These are phyloP conservation scores for Leptobrachium leishanense DNA, from an alignment of 2,113 vertebrate species.

Conservation along the genomic window DNA sequence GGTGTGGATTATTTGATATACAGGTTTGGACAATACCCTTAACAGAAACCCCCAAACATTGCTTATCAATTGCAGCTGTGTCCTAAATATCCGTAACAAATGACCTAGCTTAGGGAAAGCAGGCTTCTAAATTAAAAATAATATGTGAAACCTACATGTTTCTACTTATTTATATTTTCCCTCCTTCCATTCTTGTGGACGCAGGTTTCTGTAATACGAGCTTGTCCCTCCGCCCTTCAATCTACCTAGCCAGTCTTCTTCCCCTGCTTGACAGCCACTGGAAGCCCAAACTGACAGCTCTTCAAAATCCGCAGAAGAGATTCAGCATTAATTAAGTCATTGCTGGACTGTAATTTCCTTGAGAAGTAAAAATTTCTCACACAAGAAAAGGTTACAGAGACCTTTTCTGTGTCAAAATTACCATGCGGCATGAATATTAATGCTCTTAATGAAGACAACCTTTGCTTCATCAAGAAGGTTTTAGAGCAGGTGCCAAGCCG, in stretches of 20 bases:
- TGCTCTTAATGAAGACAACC: slow-evolving; percentile 99
- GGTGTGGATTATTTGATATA: too few species aligned
- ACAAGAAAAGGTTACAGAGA: slow-evolving; percentile 99
- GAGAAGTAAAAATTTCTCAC: slow-evolving; percentile 99
- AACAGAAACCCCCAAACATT: neutral
- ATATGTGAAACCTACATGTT: slow-evolving; percentile 41
- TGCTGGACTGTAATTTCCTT: slow-evolving; percentile 99
- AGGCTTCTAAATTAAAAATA: slow-evolving; percentile 62
- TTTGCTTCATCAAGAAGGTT: slow-evolving; percentile 97
- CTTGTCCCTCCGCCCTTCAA: slow-evolving; percentile 72
- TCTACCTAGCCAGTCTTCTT: slow-evolving; percentile 68
- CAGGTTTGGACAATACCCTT: too few species aligned
- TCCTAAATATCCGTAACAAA: slow-evolving; percentile 65
- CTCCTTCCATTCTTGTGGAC: slow-evolving; percentile 33
- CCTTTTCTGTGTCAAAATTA: slow-evolving; percentile 99
- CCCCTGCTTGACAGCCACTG: slow-evolving; percentile 80
- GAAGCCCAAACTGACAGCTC: slow-evolving; percentile 94
- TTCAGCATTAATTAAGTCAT: slow-evolving; percentile 99
- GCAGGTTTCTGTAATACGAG: slow-evolving; percentile 49
- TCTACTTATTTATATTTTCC: neutral
- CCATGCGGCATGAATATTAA: slow-evolving; percentile 99
- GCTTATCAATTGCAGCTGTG: slow-evolving; percentile 58
- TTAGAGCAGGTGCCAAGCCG: slow-evolving; percentile 93
- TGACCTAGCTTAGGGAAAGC: slow-evolving; percentile 58
- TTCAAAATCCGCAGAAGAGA: slow-evolving; percentile 87